These are phyloP conservation scores for Odontocerum albicorne DNA, from an alignment of 2,888 invertebrate species.

Conservation along the genomic window DNA sequence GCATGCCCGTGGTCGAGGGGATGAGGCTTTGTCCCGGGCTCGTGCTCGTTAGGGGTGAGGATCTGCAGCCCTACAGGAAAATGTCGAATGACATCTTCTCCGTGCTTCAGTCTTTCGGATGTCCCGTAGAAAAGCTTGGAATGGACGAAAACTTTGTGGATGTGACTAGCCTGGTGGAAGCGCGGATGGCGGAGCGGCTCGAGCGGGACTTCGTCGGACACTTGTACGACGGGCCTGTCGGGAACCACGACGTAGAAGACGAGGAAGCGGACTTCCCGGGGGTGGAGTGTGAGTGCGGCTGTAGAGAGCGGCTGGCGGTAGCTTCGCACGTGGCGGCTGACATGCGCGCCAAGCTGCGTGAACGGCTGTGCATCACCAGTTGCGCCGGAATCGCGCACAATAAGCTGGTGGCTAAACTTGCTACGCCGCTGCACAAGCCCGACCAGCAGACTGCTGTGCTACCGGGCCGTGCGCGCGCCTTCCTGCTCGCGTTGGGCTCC, in stretches of 20 bases:
- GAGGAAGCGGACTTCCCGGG: no score
- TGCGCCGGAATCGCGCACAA: slow-evolving; percentile 85
- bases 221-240: slow-evolving; percentile 29
- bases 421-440: slow-evolving; percentile 73
- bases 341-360: slow-evolving; percentile 68
- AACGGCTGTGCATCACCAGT: slow-evolving; percentile 72
- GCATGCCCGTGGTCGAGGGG: slow-evolving; percentile 78
- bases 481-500: slow-evolving; percentile 65
- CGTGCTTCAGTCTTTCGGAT: slow-evolving; percentile 70
- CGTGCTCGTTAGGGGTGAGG: slow-evolving; percentile 79
- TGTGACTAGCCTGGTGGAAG: slow-evolving; percentile 67
- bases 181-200: slow-evolving; percentile 47
- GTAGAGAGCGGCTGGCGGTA: slow-evolving; percentile 66
- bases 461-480: slow-evolving; percentile 65
- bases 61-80: slow-evolving; percentile 76
- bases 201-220: slow-evolving; percentile 64
- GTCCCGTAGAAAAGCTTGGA: slow-evolving; percentile 77
- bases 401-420: slow-evolving; percentile 80
- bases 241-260: slow-evolving; percentile 30
- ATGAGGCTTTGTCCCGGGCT: slow-evolving; percentile 71
- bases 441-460: slow-evolving; percentile 80
- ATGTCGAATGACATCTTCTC: slow-evolving; percentile 76
- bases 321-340: slow-evolving; percentile 77
- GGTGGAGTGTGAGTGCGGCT: slow-evolving; percentile 77
- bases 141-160: slow-evolving; percentile 86